Evolutionary conservation across 2,113 vertebrate species (phyloP), one percentile per base, ranked within the genome.

Genomic region (Anguilla rostrata): DNA sequence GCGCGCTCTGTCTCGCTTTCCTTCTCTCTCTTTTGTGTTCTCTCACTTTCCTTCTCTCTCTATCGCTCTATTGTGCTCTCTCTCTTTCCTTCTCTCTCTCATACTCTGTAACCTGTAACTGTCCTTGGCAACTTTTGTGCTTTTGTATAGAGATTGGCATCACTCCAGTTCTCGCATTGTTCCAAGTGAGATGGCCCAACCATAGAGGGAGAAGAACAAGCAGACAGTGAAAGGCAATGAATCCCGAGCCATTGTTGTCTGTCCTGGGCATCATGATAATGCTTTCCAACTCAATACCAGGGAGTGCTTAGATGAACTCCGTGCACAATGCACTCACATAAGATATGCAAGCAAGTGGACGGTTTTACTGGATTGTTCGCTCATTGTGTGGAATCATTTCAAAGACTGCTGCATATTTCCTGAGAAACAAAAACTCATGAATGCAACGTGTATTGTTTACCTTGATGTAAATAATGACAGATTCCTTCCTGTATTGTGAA

Each of bases 101-200:
- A 90, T n/a, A 89, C 92, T 91, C 49, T 34, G 1, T 46, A 89
- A 80, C 16, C 49, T 34, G 8, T 46, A 89, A 80, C 16, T 92
- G 63, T 46, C 66, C 56, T 81, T 90, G 85, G 49, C 78, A 87
- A 56, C 63, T 90, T 89, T 87, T 85, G 20, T 91, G 78, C 43
- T 89, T 93, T 84, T 90, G 91, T 90, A 87, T 86, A 39, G 83
- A 88, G 91, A 92, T 91, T 92, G 92, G 89, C 88, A 86, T 41
- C 83, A 53, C 5, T 22, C 79, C 29, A 39, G 15, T 14, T 16
- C 46, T 40, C 43, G 39, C n/a, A 78, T 78, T 39, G 39, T 39
- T 66, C 60, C 22, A n/a, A 66, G 26, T 75, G 71, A 29, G n/a
- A 34, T 66, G 60, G 60, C 60, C 3, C 2, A 66, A 75, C 71